Evolutionary conservation across 1,140 invertebrate genomes (phyloP).

Genomic region (Drosophila setifemur): DNA sequence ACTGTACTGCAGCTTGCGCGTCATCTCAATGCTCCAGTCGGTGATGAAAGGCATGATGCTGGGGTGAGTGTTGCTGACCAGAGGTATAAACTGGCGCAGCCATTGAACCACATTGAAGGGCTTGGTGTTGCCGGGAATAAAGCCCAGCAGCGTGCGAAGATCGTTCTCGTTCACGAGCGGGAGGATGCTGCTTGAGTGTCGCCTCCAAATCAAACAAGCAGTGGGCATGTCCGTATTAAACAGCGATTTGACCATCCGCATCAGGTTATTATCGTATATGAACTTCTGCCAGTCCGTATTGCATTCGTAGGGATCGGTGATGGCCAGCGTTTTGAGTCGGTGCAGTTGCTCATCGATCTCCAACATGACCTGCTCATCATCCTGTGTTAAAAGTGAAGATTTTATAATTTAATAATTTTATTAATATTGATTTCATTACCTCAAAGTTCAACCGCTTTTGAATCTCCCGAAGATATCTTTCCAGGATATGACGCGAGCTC

Average conservation of each 20-base stretch:
- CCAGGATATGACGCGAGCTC: constrained; percentile 58
- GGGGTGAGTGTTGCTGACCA: constrained; percentile 72
- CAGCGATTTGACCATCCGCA: constrained; percentile 55
- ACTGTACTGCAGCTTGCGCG: constrained; percentile 67
- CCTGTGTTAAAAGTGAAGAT: constrained; percentile 16
- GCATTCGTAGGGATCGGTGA: constrained; percentile 78
- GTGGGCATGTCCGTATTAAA: constrained; percentile 70
- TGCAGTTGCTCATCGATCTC: constrained; percentile 77
- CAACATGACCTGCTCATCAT: constrained; percentile 57
- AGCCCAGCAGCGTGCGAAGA: constrained; percentile 56
- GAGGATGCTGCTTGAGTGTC: constrained; percentile 68
- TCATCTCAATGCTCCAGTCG: constrained; percentile 79
- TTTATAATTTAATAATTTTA: not conserved
- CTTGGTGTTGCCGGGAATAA: constrained; percentile 66
- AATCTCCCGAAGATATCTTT: constrained; percentile 65
- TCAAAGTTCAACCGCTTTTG: constrained; percentile 60
- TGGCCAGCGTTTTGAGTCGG: constrained; percentile 73
- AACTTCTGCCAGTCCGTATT: constrained; percentile 81
- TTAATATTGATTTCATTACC: constrained; percentile 11
- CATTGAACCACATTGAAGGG: constrained; percentile 75
- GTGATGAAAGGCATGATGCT: constrained; percentile 70
- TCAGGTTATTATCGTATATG: constrained; percentile 71
- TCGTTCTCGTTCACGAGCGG: constrained; percentile 59
- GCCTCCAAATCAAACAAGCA: constrained; percentile 77
- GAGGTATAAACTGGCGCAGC: constrained; percentile 72